Conservation (phyloP, 2,888 invertebrate genomes). For the Aspidapion aeneum region DNA sequence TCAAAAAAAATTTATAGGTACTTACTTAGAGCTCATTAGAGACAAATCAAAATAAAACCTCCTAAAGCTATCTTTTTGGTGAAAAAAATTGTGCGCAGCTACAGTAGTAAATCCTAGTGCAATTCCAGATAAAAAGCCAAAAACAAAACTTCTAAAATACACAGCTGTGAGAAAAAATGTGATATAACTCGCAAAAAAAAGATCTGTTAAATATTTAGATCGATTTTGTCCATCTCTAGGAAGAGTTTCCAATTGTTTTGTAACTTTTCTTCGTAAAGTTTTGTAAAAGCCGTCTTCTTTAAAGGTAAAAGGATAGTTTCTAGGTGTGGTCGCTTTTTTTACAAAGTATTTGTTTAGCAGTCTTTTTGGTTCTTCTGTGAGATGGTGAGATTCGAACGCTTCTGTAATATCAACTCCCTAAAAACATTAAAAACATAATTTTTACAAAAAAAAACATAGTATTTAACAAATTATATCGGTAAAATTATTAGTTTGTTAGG, state of each 20-base stretch:
- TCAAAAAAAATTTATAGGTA: no score
- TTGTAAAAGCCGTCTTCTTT: conserved; percentile 70
- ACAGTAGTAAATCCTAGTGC: conserved; percentile 58
- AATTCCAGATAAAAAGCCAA: conserved; percentile 53
- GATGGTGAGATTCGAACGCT: conserved; percentile 71
- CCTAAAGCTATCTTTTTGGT: conserved; percentile 70
- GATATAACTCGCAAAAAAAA: conserved; percentile 40
- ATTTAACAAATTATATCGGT: no score
- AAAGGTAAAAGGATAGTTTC: conserved; percentile 72
- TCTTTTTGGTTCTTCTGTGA: conserved; percentile 52
- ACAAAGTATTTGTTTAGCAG: conserved; percentile 64
- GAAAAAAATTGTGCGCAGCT: conserved; percentile 74
- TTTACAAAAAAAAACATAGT: neutral
- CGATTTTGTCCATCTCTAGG: conserved; percentile 42
- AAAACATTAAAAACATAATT: conserved; percentile 2
- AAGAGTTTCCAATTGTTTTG: conserved; percentile 51
- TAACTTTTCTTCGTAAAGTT: conserved; percentile 62
- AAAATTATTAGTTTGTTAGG: no score
- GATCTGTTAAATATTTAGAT: conserved; percentile 47
- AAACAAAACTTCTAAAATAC: conserved; percentile 42
- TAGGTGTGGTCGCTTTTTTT: conserved; percentile 57
- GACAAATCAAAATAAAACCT: conserved; percentile 75
- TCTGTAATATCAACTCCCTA: conserved; percentile 80
- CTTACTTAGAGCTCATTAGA: conserved; percentile 61
- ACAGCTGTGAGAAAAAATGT: conserved; percentile 36